Base-by-base conservation (phyloP, 2,797 vertebrate species). In the Distichodus sexfasciatus region DNA sequence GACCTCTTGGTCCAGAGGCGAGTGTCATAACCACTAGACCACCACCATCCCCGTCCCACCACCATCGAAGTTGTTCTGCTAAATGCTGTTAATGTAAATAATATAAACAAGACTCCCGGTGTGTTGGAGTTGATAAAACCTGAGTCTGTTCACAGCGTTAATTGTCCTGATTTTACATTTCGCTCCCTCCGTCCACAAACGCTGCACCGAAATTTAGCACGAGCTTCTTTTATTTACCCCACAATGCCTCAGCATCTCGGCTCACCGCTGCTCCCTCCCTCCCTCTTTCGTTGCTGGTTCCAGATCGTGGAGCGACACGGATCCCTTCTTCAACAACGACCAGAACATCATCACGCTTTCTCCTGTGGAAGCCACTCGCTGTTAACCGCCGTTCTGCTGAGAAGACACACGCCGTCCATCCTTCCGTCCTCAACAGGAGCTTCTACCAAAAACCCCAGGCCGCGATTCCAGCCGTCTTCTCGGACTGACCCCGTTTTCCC, bases 321-420 rank as follows among this genome's bases (percentile, higher is more conserved):
- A 98, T 79, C 94, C 92, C 84, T 92, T 91, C 92, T 94, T 85
- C 92, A 90, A 93, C 90, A 97, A 90, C 81, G 95, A 99, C 90
- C 93, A 93, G 83, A 97, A 93, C 91, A 90, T 98, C 93, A 78
- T 98, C 93, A 96, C 97, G 59, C 94, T 98, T 87, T 95, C 96
- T 55, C 90, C 95, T 83, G 84, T 93, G 85, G 94, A 93, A 87
- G 87, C 84, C 84, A n/a, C 82, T 81, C 87, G 89, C 81, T 90
- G 87, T 87, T 93, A 89, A 59, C n/a, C n/a, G n/a, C n/a, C n/a
- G n/a, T n/a, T n/a, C n/a, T n/a, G n/a, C n/a, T n/a, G n/a, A n/a
- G n/a, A n/a, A n/a, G n/a, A n/a, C n/a, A n/a, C n/a, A n/a, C 47
- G 67, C 47, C 46, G 26, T 50, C 47, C 64, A 41, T 35, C 11